A percentile compares a stretch with the other conserved stretches of the same genome.
Evolutionary conservation across 2,113 vertebrate species (phyloP).

Genomic region (Chaetops frenatus): DNA sequence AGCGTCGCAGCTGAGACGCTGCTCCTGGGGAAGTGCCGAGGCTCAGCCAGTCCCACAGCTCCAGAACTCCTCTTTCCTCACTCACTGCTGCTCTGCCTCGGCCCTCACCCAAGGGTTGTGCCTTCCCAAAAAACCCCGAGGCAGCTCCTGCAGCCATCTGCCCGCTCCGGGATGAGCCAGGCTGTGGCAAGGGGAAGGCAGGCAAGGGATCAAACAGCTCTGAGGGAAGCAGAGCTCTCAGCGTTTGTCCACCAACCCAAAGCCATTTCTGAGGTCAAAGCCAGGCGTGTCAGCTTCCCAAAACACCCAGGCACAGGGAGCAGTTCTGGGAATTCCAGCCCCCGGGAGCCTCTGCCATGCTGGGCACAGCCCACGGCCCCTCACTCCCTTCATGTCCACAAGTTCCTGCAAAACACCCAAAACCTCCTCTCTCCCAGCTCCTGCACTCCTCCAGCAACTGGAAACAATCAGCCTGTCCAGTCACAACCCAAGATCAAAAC

Average conservation of each 20-base stretch:
- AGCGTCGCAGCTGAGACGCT: not conserved
- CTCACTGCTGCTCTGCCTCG: not conserved
- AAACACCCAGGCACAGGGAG: not conserved
- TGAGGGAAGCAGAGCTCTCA: not conserved
- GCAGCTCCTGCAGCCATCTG: not conserved
- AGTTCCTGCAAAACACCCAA: not conserved
- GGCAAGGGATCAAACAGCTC: accelerated
- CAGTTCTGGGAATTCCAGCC: not conserved
- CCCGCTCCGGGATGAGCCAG: accelerated
- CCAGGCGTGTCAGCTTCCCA: not conserved
- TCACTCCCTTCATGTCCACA: not conserved
- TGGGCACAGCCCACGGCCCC: not conserved
- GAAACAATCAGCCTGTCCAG: not conserved
- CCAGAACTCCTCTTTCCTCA: not conserved
- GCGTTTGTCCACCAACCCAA: not conserved
- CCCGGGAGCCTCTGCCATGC: not conserved
- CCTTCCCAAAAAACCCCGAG: not conserved
- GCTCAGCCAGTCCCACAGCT: not conserved
- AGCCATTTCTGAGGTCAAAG: not conserved
- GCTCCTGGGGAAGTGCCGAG: accelerated
- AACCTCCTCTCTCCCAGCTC: not conserved
- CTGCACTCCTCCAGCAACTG: not conserved
- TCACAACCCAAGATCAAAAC: not conserved
- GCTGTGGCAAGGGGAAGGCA: not conserved
- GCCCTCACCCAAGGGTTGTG: not conserved